Evolutionary conservation across 1,140 invertebrate species (phyloP).

Genomic region (Pemphigus obesinymphae): DNA sequence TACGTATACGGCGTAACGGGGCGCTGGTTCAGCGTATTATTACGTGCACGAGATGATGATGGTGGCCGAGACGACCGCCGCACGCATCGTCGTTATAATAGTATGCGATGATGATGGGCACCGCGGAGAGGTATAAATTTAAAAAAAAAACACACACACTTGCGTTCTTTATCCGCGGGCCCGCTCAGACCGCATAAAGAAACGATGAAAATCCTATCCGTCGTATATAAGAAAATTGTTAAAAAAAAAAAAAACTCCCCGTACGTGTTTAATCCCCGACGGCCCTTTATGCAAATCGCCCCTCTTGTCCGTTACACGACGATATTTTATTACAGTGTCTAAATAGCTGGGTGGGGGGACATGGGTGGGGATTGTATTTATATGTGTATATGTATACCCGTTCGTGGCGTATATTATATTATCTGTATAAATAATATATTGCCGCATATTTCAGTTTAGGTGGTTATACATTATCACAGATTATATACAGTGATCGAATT

Average conservation of each 20-base stretch:
- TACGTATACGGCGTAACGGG: no score
- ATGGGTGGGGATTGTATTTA: neutral
- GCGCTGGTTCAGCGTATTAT: no score
- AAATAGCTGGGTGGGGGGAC: neutral
- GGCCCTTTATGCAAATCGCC: neutral
- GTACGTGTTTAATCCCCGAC: slow-evolving; percentile 13
- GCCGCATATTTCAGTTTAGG: no score
- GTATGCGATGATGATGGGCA: no score
- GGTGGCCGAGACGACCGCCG: no score
- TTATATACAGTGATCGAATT: no score
- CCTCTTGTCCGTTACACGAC: neutral
- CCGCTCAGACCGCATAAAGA: neutral
- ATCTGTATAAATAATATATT: neutral
- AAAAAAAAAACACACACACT: neutral
- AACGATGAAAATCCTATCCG: neutral
- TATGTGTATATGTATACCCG: no score
- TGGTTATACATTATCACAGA: no score
- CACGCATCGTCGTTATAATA: no score
- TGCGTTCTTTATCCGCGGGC: slow-evolving; percentile 5
- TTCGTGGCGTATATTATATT: neutral
- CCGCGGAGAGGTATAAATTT: no score
- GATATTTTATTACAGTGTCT: neutral
- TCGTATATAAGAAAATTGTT: neutral
- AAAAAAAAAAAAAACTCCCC: neutral
- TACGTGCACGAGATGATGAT: no score